Percentiles rank a stretch among this genome's conserved stretches.
phyloP scores from a whole-genome alignment of 1,140 invertebrate genomes.

The Listronotus bonariensis region DNA sequence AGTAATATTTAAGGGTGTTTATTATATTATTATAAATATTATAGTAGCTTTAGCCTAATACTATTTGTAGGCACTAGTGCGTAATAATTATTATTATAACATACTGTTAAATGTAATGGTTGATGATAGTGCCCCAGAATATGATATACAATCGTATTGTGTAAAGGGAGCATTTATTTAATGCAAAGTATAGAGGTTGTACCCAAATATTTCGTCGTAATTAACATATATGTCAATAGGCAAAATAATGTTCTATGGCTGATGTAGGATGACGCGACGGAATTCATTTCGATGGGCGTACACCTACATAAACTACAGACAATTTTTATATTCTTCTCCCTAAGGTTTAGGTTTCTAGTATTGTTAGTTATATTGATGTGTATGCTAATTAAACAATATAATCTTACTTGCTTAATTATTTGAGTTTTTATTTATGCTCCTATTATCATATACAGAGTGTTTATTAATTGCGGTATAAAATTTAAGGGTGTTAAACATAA shows the following conservation, averaged over 20 bases:
- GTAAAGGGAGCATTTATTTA: conserved; percentile 73
- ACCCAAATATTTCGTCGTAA: conserved; percentile 55
- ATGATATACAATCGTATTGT: conserved; percentile 46
- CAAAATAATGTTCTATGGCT: conserved; percentile 25
- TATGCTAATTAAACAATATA: conserved; percentile 54
- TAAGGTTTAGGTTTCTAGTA: conserved; percentile 36
- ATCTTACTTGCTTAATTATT: conserved; percentile 24
- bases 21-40: conserved; percentile 37
- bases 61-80: conserved; percentile 39
- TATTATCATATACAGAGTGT: background rate
- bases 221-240: conserved; percentile 58
- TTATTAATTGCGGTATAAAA: too few species aligned
- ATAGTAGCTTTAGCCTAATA: conserved; percentile 45
- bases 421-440: background rate
- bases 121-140: conserved; percentile 42
- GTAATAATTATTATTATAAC: conserved; percentile 32
- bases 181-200: conserved; percentile 88
- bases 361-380: conserved; percentile 53
- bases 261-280: conserved; percentile 10
- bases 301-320: conserved; percentile 11
- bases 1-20: conserved; percentile 44
- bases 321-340: conserved; percentile 30
- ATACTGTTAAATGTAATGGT: conserved; percentile 15
- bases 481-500: too few species aligned
- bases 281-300: conserved; percentile 2